phyloP scores from a whole-genome alignment of 2,888 invertebrate genomes.

The Nowickia ferox region DNA sequence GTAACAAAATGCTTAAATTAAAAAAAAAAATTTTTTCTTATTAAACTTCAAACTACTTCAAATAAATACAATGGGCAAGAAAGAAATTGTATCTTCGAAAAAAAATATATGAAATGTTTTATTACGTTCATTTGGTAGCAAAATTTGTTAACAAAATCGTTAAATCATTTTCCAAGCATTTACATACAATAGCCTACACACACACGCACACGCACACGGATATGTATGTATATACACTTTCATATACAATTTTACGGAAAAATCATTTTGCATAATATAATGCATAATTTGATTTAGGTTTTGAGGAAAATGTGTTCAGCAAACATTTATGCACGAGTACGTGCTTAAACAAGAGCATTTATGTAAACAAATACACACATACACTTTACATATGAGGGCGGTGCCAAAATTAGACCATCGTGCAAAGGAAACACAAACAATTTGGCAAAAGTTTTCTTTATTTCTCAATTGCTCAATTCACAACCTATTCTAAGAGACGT shows the following conservation, averaged over 20 bases:
- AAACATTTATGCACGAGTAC: conserved; percentile 17
- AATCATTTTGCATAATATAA: neutral
- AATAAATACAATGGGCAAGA: neutral
- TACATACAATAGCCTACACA: neutral
- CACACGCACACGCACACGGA: neutral
- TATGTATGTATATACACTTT: neutral
- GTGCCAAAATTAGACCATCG: too few relatives aligned
- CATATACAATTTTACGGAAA: neutral
- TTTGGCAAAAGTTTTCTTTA: too few relatives aligned
- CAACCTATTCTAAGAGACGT: too few relatives aligned
- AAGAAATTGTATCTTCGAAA: neutral
- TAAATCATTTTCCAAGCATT: conserved; percentile 32
- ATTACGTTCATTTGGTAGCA: conserved; percentile 31
- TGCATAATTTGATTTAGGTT: conserved; percentile 11
- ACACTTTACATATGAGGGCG: too few relatives aligned
- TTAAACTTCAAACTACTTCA: conserved; percentile 37
- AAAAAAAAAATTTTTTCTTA: conserved; percentile 49
- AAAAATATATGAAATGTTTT: conserved; percentile 28
- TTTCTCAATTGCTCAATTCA: too few relatives aligned
- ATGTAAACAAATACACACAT: too few relatives aligned
- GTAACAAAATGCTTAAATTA: conserved; percentile 30
- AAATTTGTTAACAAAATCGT: conserved; percentile 42
- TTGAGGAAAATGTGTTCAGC: conserved; percentile 15
- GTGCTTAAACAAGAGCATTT: neutral
- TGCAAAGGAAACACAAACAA: too few relatives aligned